Base-by-base conservation (phyloP, 1,140 invertebrate species). In the Drosophila mayri region DNA sequence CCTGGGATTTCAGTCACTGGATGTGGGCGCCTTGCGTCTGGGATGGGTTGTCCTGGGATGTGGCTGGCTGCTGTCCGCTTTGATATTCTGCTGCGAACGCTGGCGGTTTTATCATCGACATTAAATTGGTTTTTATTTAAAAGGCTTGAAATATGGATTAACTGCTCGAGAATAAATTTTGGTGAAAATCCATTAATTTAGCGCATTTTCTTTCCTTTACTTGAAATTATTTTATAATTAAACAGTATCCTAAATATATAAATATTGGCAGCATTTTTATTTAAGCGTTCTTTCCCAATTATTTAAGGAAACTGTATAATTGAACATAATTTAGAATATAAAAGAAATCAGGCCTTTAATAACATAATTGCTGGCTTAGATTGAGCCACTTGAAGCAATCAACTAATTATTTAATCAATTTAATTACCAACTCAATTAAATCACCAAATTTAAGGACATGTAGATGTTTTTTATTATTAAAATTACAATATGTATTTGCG, bases 1-100 rank as follows among this genome's bases (percentile, higher is more conserved):
- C 9, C 40, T 80, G 5, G 57, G 58, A 12, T 82, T 91, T 16
- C 84, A 91, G 41, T 64, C 88, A 5, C 20, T 91, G 6, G 73
- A 90, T 52, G 41, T 91, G 60, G 55, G 78, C 43, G 82, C 79
- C 4, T 44, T 91, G 25, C 71, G 62, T 0, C 40, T 86, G 25
- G 84, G 73, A 14, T 91, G 88, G 88, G 64, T 59, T 11, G 58
- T 90, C 1, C 47, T 77, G 4, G 32, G 32, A 0, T 38, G 49
- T 37, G 74, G 74, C 14, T 77, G 74, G 74, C 32, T 61, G 0
- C 11, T 61, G n/a, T 60, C 47, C 0, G 16, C 20, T 22, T 25
- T 44, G 6, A 18, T 50, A 22, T 73, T 73, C 4, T 4, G 20
- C 4, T 60, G 30, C n/a, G 70, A 73, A 10, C 66, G 44, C 16